A percentile compares a stretch with the other conserved stretches of the same genome.
Conservation (phyloP, 2,113 vertebrate species). For the Mungos mungo region DNA sequence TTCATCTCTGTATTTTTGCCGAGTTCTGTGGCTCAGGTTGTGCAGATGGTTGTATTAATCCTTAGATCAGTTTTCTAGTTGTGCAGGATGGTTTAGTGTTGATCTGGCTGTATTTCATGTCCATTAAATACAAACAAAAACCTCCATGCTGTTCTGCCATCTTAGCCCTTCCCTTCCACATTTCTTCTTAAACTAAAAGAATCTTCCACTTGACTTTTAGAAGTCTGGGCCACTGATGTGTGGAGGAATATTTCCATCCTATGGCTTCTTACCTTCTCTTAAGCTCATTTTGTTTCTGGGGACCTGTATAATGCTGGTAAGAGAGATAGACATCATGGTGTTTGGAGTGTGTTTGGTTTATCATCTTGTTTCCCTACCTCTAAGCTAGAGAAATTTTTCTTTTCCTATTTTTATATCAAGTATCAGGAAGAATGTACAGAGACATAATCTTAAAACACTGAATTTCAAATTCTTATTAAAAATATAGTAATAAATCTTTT, state of each 20-base stretch:
- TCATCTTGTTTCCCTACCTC: constrained; percentile 90
- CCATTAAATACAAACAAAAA: no score
- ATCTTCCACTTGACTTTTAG: not conserved
- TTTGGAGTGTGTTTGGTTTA: constrained; percentile 92
- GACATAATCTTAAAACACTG: not conserved
- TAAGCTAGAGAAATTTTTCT: constrained; percentile 79
- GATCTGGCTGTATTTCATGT: no score
- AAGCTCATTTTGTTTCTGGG: not conserved
- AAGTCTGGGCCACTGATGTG: not conserved
- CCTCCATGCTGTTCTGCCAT: no score
- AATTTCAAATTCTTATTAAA: not conserved
- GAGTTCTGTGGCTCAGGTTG: no score
- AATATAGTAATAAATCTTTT: not conserved
- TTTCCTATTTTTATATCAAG: not conserved
- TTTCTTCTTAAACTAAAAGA: not conserved
- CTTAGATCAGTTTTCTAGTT: no score
- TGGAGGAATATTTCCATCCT: not conserved
- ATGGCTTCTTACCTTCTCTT: not conserved
- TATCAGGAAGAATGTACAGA: not conserved
- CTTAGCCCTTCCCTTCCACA: not conserved
- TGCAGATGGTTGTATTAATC: no score
- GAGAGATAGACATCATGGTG: not conserved
- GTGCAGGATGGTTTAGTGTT: no score
- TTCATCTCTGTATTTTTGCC: no score
- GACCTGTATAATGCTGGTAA: not conserved